phyloP scores from a whole-genome alignment of 2,888 invertebrate genomes.

The Oegoconia quadripuncta region DNA sequence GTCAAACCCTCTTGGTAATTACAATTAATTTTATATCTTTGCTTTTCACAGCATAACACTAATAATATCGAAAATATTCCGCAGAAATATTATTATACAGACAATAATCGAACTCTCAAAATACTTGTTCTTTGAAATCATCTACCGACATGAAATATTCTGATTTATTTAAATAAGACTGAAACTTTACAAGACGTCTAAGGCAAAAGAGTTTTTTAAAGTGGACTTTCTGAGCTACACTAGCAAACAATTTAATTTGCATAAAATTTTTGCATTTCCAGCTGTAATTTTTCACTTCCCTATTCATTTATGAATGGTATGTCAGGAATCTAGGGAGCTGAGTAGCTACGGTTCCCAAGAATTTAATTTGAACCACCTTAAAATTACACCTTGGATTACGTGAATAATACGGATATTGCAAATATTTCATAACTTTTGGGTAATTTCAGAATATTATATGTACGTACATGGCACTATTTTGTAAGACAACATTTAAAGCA shows the following conservation, averaged over 20 bases:
- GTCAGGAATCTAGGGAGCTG: too few species aligned
- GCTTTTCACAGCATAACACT: conserved; percentile 66
- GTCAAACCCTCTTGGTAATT: conserved; percentile 46
- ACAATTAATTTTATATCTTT: conserved; percentile 57
- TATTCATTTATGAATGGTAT: too few species aligned
- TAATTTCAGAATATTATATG: conserved; percentile 7
- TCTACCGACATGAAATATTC: conserved; percentile 38
- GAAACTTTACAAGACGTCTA: neutral
- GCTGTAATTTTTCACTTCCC: too few species aligned
- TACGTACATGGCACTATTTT: conserved; percentile 1
- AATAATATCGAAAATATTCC: conserved; percentile 71
- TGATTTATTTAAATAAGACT: neutral
- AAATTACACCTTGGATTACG: too few species aligned
- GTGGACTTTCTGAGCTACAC: too few species aligned
- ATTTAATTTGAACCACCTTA: too few species aligned
- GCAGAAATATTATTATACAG: conserved; percentile 54
- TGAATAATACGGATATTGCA: too few species aligned
- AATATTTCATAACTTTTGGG: neutral
- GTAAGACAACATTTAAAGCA: conserved; percentile 44
- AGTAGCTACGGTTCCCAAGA: too few species aligned
- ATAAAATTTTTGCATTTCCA: too few species aligned
- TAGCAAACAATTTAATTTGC: too few species aligned
- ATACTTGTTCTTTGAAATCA: conserved; percentile 50
- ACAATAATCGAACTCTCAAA: conserved; percentile 61
- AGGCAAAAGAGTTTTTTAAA: too few species aligned